phyloP scores from a whole-genome alignment of 2,797 vertebrate species.

The Dicrostonyx torquatus region DNA sequence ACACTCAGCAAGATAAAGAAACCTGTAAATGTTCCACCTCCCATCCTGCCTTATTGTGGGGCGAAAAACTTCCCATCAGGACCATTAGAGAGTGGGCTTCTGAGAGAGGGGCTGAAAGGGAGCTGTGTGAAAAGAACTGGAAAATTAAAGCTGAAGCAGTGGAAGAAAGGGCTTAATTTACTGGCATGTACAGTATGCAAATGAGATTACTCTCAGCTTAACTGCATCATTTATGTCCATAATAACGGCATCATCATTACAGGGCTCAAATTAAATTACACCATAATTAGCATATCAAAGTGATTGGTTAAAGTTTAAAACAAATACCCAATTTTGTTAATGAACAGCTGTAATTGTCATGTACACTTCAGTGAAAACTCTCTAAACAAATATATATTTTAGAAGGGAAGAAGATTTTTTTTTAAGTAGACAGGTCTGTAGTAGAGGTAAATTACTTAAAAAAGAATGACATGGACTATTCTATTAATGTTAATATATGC shows the following conservation, averaged over 20 bases:
- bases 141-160: constrained; percentile 99
- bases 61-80: constrained; percentile 93
- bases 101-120: constrained; percentile 91
- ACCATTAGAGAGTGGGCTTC: constrained; percentile 95
- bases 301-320: constrained; percentile 99
- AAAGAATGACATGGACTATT: constrained; percentile 86
- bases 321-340: constrained; percentile 99
- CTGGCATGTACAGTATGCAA: constrained; percentile 99
- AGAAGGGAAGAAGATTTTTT: constrained; percentile 87
- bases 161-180: constrained; percentile 99
- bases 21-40: constrained; percentile 97
- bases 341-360: constrained; percentile 99
- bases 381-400: constrained; percentile 99
- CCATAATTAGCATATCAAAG: constrained; percentile 99
- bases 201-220: constrained; percentile 99
- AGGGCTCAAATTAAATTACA: constrained; percentile 99
- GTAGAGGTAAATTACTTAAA: constrained; percentile 85
- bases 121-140: constrained; percentile 98
- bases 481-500: constrained; percentile 87
- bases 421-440: constrained; percentile 85
- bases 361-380: constrained; percentile 97
- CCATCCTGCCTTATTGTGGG: constrained; percentile 93
- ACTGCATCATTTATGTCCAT: constrained; percentile 99
- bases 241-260: constrained; percentile 99
- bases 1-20: constrained; percentile 96